Conservation (phyloP, 2,888 invertebrate species). For the Thalpophila matura region DNA sequence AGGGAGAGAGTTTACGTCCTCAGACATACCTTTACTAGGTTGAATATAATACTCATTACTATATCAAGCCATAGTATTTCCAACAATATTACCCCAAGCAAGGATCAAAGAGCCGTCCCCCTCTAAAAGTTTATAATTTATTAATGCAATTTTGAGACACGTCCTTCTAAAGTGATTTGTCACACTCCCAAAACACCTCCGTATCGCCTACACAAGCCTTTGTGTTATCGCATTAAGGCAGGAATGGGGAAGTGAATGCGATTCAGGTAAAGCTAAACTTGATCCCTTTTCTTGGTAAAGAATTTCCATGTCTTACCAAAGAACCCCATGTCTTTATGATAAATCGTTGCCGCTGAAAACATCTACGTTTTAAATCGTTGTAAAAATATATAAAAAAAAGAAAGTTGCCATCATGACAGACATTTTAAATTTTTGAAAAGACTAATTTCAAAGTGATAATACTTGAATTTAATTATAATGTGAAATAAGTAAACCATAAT, state of each 20-base stretch:
- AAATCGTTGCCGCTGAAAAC: conserved; percentile 53
- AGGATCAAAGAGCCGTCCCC: not conserved
- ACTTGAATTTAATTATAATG: not conserved
- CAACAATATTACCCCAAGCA: too few species aligned
- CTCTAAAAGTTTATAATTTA: conserved; percentile 23
- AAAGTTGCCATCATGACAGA: conserved; percentile 1
- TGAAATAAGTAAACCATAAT: not conserved
- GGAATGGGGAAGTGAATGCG: conserved; percentile 46
- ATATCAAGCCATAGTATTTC: too few species aligned
- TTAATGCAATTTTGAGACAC: conserved; percentile 24
- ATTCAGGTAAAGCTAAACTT: conserved; percentile 69
- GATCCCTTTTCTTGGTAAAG: conserved; percentile 72
- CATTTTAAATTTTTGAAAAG: not conserved
- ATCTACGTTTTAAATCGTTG: conserved; percentile 52
- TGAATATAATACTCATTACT: too few species aligned
- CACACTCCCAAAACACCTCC: conserved; percentile 32
- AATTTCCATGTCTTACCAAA: conserved; percentile 68
- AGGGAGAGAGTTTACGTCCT: too few species aligned
- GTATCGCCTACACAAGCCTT: conserved; percentile 38
- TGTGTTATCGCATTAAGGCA: conserved; percentile 62
- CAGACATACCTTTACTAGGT: too few species aligned
- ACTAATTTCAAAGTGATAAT: conserved; percentile 8
- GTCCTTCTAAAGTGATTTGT: conserved; percentile 41
- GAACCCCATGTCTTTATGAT: conserved; percentile 51
- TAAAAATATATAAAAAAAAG: conserved; percentile 43